Base-by-base conservation (phyloP, 1,140 invertebrate genomes). In the Diorhabda carinulata region DNA sequence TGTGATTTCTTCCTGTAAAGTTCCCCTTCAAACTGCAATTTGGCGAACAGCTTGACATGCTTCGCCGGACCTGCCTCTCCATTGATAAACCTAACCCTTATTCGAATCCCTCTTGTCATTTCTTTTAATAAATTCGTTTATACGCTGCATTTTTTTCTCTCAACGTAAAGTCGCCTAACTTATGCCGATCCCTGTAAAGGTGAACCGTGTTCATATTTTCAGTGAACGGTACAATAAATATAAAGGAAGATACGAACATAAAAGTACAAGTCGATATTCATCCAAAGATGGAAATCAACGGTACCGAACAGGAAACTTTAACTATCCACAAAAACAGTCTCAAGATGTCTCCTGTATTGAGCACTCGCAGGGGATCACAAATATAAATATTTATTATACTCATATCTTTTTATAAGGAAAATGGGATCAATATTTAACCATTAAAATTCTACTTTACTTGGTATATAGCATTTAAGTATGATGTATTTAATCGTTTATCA, bases 261-360 rank as follows among this genome's bases (percentile, higher is more conserved):
- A 69, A 58, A 59, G 70, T 69, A 5, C 69, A 70, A 68, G 59
- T 72, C 4, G 67, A 75, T 56, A 74, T 67, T 65, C 68, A 8
- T 64, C 61, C 40, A n/a, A 62, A 47, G 69, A 71, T 42, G 65
- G 63, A 10, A 42, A 8, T 44, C 47, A 63, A 70, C 52, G 52
- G 25, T 42, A 47, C 45, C 3, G 58, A 73, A 9, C 57, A 64
- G 6, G 25, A 40, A 4, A 57, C 25, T 41, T 61, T 40, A 7
- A 56, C 56, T 52, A 45, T 67, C 40, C 69, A 71, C 25, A 68
- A 47, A 25, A 72, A 65, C 57, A 70, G 62, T 6, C 60, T 72
- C n/a, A 67, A 66, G 43, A 63, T 71, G 61, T 77, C 75, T 10
- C 75, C 75, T 3, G 75, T 77, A 5, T 68, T 77, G 43, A 77